These are phyloP conservation scores for Seriola aureovittata DNA, from an alignment of 2,113 vertebrate genomes.

Conservation along the genomic window DNA sequence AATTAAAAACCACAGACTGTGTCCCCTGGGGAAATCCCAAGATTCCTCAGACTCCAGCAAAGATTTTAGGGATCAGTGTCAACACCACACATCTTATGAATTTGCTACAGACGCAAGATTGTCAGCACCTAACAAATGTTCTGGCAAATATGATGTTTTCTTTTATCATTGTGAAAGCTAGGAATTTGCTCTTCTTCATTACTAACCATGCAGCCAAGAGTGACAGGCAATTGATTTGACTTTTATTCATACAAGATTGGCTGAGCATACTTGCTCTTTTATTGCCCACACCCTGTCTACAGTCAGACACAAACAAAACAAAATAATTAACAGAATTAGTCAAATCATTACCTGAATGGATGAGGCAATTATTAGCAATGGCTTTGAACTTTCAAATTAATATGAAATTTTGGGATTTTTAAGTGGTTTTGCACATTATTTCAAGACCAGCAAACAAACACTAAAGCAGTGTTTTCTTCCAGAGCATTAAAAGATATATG, in stretches of 20 bases:
- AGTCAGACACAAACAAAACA: background rate
- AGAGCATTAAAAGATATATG: background rate
- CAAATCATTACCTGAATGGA: background rate
- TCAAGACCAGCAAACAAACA: background rate
- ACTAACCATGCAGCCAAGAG: conserved; percentile 9
- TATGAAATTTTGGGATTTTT: background rate
- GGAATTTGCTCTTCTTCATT: conserved; percentile 13
- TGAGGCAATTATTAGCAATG: background rate
- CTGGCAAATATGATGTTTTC: conserved; percentile 29
- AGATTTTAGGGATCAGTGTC: conserved; percentile 59
- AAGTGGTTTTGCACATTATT: background rate
- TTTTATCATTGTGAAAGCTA: conserved; percentile 22
- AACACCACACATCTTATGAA: conserved; percentile 29
- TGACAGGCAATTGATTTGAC: conserved; percentile 23
- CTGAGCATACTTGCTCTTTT: background rate
- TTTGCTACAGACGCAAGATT: background rate
- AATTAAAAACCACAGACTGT: conserved; percentile 66
- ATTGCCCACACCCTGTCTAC: background rate
- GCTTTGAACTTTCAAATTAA: background rate
- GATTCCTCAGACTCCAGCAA: conserved; percentile 59
- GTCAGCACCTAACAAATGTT: conserved; percentile 40
- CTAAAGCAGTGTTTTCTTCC: background rate
- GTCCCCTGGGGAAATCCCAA: conserved; percentile 57
- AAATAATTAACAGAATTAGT: background rate
- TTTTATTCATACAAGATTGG: conserved; percentile 10